These are phyloP conservation scores for Hipposideros larvatus DNA, from an alignment of 2,797 vertebrate species.

Conservation along the genomic window DNA sequence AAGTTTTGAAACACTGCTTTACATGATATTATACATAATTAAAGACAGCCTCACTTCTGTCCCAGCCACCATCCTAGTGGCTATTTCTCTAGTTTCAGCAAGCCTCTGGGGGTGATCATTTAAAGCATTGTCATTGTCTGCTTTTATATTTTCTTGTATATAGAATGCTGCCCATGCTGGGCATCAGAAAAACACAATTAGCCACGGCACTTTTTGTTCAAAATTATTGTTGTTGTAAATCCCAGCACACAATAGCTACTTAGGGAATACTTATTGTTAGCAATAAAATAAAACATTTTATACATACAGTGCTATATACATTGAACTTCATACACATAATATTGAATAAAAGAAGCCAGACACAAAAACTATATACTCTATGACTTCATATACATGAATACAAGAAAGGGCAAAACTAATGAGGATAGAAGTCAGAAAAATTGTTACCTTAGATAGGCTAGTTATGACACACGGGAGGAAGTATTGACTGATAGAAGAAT, in stretches of 20 bases:
- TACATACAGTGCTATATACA: neutral
- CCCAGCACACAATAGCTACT: neutral
- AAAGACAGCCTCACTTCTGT: conserved; percentile 86
- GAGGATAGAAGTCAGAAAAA: neutral
- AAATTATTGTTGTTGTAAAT: neutral
- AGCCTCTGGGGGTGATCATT: conserved; percentile 60
- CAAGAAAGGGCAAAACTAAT: neutral
- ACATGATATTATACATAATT: conserved; percentile 81
- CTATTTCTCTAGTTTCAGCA: conserved; percentile 81
- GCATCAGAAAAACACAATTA: conserved; percentile 2
- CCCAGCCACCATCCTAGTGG: conserved; percentile 83
- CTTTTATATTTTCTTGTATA: conserved; percentile 66
- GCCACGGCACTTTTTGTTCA: neutral
- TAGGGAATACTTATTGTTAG: neutral
- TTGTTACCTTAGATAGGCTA: neutral
- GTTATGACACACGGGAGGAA: neutral
- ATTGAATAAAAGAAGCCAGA: neutral
- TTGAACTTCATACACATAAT: neutral
- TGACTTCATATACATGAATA: neutral
- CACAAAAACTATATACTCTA: neutral
- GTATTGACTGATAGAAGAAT: neutral
- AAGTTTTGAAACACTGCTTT: neutral
- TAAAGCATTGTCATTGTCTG: conserved; percentile 71
- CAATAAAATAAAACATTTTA: neutral
- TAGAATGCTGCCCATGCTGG: neutral